Conservation (phyloP, 2,797 vertebrate species). For the Lithobates sylvaticus region DNA sequence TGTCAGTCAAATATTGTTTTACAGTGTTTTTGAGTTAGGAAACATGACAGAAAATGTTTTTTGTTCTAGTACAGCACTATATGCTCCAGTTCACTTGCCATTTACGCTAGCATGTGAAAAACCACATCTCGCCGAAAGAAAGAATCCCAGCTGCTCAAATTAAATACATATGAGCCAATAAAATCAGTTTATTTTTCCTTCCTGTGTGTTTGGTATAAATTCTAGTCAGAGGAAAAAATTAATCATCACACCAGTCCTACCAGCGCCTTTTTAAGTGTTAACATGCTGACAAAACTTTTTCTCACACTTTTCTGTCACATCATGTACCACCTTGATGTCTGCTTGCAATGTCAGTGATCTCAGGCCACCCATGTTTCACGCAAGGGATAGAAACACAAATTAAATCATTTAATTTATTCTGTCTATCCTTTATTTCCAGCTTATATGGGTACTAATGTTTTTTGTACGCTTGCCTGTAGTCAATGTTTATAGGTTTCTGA, state of each 20-base stretch:
- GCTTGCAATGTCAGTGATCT: slow-evolving; percentile 7
- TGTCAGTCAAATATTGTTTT: neutral
- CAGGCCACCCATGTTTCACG: slow-evolving; percentile 47
- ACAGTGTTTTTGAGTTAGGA: neutral
- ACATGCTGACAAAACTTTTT: slow-evolving; percentile 58
- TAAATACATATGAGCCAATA: slow-evolving; percentile 50
- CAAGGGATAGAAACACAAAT: neutral
- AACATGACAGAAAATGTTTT: neutral
- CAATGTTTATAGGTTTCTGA: slow-evolving; percentile 21
- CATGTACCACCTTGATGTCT: slow-evolving; percentile 50
- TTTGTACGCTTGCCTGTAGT: slow-evolving; percentile 23
- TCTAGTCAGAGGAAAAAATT: slow-evolving; percentile 52
- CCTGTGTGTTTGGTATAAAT: slow-evolving; percentile 42
- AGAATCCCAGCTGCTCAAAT: slow-evolving; percentile 28
- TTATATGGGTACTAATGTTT: slow-evolving; percentile 11
- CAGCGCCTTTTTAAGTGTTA: slow-evolving; percentile 37
- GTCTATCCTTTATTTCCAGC: neutral
- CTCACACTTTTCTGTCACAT: slow-evolving; percentile 53
- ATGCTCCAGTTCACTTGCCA: slow-evolving; percentile 16
- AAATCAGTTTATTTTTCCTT: slow-evolving; percentile 52
- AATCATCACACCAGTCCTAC: slow-evolving; percentile 41
- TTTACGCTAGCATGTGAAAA: slow-evolving; percentile 21
- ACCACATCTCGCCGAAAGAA: slow-evolving; percentile 18
- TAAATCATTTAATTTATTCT: neutral
- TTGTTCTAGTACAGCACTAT: slow-evolving; percentile 1